Evolutionary conservation across 2,888 invertebrate genomes (phyloP).

Genomic region (Acheta domesticus): DNA sequence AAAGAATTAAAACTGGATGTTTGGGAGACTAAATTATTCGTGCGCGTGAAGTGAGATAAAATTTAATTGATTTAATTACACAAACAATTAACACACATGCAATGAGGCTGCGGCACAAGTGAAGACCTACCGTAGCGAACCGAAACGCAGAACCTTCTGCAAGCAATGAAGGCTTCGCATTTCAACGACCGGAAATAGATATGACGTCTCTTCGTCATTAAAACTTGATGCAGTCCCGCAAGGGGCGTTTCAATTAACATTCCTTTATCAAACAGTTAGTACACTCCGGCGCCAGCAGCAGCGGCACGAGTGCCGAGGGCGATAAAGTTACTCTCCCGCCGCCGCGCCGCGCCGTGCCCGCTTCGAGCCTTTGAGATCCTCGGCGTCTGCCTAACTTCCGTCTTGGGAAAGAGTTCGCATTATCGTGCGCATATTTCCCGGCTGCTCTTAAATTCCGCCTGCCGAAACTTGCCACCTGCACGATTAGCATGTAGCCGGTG

Average conservation of each 20-base stretch:
- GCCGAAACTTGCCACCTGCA: slow-evolving; percentile 18
- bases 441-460: background rate
- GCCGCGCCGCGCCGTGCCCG: background rate
- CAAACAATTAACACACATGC: no score
- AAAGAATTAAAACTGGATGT: no score
- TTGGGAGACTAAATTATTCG: no score
- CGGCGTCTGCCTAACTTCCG: background rate
- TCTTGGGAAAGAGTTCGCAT: background rate
- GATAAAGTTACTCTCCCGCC: background rate
- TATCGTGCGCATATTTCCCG: slow-evolving; percentile 18
- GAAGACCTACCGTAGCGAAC: no score
- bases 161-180: no score
- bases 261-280: slow-evolving; percentile 18
- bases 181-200: background rate
- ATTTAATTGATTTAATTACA: no score
- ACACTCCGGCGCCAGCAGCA: background rate
- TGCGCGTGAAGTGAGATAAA: no score
- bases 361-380: slow-evolving; percentile 18
- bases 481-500: background rate
- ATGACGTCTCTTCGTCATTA: slow-evolving; percentile 6
- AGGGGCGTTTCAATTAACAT: slow-evolving; percentile 9
- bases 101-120: no score
- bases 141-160: no score
- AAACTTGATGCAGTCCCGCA: background rate
- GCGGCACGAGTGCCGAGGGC: background rate